Base-by-base conservation (phyloP, 2,113 vertebrate genomes). In the Sylvia atricapilla region DNA sequence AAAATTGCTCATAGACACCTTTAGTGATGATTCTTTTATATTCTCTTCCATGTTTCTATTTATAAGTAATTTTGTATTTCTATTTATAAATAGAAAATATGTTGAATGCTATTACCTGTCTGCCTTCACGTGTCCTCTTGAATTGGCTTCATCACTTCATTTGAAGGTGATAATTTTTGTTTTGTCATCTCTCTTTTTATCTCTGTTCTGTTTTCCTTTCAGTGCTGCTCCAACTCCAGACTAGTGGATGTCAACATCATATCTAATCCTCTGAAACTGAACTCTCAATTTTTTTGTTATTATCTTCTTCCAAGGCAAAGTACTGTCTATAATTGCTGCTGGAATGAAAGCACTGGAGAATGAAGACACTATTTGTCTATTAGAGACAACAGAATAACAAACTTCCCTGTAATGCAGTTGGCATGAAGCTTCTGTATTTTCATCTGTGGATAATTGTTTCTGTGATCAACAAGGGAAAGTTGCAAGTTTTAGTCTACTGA, bases 281-380 rank as follows among this genome's bases (percentile, higher is more conserved):
- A 76, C 53, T 58, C 28, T 90, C 63, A 23, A 30, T 74, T 15
- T 64, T 79, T 1, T 12, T 64, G 89, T 86, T 59, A 46, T 74
- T 82, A 25, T 69, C 25, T 69, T 84, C 39, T 85, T 80, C 84
- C 74, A 85, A 95, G 50, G 76, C 35, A 90, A 94, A 88, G 11
- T n/a, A 63, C 22, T 94, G 53, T 44, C 56, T 91, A 19, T 64
- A 91, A 79, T 89, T 69, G 89, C 56, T 81, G 11, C 41, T 93
- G 89, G 31, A 93, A 92, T 85, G 89, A 91, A 89, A 85, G 24
- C 74, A 85, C 17, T 73, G 18, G 46, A 95, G 59, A 93, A 47
- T 79, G 67, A 83, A 83, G 90, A 43, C 23, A 77, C 19, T 87
- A 66, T 95, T 87, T 94, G 10, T 73, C 50, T 93, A 33, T 67